phyloP scores from a whole-genome alignment of 2,888 invertebrate species.

The Lasius platythorax region DNA sequence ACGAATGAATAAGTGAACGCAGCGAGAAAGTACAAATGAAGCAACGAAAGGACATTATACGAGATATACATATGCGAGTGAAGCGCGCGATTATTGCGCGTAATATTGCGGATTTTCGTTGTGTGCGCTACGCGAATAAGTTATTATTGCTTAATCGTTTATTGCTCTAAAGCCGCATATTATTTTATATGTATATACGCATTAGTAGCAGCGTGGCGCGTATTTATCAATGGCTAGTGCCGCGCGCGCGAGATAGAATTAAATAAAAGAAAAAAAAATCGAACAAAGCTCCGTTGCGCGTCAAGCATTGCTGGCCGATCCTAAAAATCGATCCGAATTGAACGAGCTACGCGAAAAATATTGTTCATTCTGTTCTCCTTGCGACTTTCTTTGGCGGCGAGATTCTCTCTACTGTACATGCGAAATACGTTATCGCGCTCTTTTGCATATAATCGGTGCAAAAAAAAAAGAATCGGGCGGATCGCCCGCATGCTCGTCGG shows the following conservation, averaged over 20 bases:
- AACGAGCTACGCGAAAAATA: slow-evolving; percentile 53
- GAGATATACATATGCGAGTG: slow-evolving; percentile 13
- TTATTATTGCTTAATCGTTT: slow-evolving; percentile 79
- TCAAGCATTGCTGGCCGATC: slow-evolving; percentile 33
- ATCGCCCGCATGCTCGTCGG: slow-evolving; percentile 47
- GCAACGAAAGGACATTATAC: neutral
- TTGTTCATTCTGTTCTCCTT: slow-evolving; percentile 46
- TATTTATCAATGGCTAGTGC: slow-evolving; percentile 28
- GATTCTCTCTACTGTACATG: slow-evolving; percentile 76
- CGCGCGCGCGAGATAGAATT: slow-evolving; percentile 40
- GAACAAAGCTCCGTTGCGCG: slow-evolving; percentile 29
- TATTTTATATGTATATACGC: slow-evolving; percentile 30
- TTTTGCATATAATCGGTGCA: slow-evolving; percentile 77
- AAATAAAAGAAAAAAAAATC: neutral
- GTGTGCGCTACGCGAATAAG: slow-evolving; percentile 56
- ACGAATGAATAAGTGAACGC: neutral
- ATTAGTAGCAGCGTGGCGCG: slow-evolving; percentile 51
- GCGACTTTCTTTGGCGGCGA: slow-evolving; percentile 38
- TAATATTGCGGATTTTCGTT: slow-evolving; percentile 46
- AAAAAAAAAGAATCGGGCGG: slow-evolving; percentile 68
- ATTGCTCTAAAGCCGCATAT: slow-evolving; percentile 73
- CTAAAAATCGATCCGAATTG: slow-evolving; percentile 27
- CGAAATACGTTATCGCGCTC: slow-evolving; percentile 72
- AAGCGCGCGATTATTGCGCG: neutral
- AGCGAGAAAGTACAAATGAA: neutral